phyloP scores from a whole-genome alignment of 2,113 vertebrate genomes.

The Paedocypris sp. region DNA sequence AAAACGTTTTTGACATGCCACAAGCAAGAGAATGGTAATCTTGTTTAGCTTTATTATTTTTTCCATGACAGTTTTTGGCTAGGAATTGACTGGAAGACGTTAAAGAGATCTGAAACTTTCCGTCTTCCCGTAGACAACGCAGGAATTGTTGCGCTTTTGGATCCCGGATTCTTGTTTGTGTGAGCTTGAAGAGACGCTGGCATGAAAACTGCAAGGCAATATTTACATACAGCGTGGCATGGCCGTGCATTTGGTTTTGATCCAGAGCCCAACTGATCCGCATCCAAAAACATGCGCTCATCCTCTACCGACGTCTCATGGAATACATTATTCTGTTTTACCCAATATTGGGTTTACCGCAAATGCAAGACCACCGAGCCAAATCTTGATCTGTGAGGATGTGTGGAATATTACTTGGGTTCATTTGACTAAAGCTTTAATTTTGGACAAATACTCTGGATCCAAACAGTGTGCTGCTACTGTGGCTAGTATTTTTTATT shows the following conservation, averaged over 20 bases:
- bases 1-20: constrained; percentile 57
- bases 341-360: constrained; percentile 44
- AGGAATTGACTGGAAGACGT: neutral
- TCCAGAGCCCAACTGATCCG: constrained; percentile 12
- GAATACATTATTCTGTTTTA: constrained; percentile 48
- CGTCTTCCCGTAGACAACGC: neutral
- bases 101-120: neutral
- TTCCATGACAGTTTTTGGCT: neutral
- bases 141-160: neutral
- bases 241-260: constrained; percentile 32
- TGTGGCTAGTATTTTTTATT: constrained; percentile 44
- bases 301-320: constrained; percentile 35
- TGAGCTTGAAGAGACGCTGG: constrained; percentile 14
- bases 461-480: constrained; percentile 36
- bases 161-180: constrained; percentile 29
- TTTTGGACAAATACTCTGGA: constrained; percentile 34
- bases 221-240: constrained; percentile 31
- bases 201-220: constrained; percentile 15
- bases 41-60: constrained; percentile 27
- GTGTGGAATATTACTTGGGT: constrained; percentile 47
- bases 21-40: constrained; percentile 71
- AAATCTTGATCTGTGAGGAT: constrained; percentile 40
- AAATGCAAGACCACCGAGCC: constrained; percentile 39
- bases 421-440: constrained; percentile 31
- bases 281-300: constrained; percentile 42